phyloP scores from a whole-genome alignment of 1,140 invertebrate genomes.

The Coboldia fuscipes region DNA sequence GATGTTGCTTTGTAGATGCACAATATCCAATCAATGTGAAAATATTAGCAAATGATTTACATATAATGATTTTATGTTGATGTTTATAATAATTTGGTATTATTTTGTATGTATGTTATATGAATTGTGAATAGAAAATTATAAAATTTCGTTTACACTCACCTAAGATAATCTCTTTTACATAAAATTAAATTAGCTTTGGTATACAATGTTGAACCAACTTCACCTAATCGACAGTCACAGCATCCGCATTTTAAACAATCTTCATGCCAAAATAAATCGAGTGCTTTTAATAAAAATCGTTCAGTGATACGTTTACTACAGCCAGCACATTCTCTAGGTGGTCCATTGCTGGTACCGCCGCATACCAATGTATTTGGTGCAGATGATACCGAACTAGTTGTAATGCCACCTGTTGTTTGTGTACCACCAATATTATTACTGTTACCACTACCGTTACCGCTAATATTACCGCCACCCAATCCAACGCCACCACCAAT shows the following conservation, averaged over 20 bases:
- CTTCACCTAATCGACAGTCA: slow-evolving; percentile 76
- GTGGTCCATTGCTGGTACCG: slow-evolving; percentile 14
- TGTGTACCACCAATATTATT: no score
- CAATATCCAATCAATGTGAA: background rate
- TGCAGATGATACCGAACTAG: background rate
- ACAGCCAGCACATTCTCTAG: slow-evolving; percentile 50
- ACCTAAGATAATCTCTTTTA: slow-evolving; percentile 85
- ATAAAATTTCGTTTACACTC: slow-evolving; percentile 7
- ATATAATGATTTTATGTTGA: background rate
- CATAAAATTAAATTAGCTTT: slow-evolving; percentile 85
- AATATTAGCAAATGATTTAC: background rate
- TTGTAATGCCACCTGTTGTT: no score
- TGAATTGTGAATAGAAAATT: background rate
- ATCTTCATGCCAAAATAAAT: slow-evolving; percentile 87
- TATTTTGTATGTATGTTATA: background rate
- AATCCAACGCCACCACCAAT: no score
- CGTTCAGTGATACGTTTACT: slow-evolving; percentile 54
- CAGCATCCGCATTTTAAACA: slow-evolving; percentile 87
- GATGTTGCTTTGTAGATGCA: background rate
- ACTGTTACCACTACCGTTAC: no score
- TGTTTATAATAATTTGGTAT: no score
- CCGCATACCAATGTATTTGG: background rate
- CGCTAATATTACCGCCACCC: no score
- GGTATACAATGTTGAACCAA: slow-evolving; percentile 77
- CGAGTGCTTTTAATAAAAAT: slow-evolving; percentile 55